Conservation (phyloP, 2,888 invertebrate species). For the Cephus pygmeus region DNA sequence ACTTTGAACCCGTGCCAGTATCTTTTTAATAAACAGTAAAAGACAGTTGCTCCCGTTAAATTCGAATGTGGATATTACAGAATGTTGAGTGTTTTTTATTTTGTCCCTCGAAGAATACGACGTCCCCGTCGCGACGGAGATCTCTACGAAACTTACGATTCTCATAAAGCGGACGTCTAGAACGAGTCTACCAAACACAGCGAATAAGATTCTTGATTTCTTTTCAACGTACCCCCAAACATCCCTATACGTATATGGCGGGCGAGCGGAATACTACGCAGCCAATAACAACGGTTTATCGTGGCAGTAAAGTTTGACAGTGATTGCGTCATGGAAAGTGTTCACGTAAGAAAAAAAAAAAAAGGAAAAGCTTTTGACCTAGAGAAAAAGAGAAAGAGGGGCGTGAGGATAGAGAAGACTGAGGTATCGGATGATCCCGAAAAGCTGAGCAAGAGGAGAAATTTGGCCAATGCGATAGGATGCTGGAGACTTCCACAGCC, state of each 20-base stretch:
- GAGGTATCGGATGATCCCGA: neutral
- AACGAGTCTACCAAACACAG: neutral
- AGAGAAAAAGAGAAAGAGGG: conserved; percentile 5
- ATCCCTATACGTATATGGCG: too few relatives aligned
- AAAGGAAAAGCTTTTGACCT: conserved; percentile 31
- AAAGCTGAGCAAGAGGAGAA: conserved; percentile 22
- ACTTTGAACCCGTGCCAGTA: too few relatives aligned
- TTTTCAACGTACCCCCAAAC: neutral
- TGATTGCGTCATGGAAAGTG: conserved; percentile 27
- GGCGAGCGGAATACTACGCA: neutral
- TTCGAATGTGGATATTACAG: neutral
- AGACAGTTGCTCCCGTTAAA: neutral
- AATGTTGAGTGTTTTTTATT: neutral
- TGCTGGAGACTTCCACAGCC: neutral
- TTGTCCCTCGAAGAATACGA: neutral
- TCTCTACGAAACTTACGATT: neutral
- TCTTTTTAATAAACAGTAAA: neutral
- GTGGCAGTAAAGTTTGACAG: conserved; percentile 33
- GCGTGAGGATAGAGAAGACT: neutral
- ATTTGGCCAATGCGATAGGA: conserved; percentile 45
- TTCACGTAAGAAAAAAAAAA: conserved; percentile 11
- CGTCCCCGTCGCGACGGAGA: neutral
- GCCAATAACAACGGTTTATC: conserved; percentile 39
- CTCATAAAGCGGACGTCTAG: neutral
- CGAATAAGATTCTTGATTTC: neutral